Percentiles rank a stretch among this genome's conserved stretches.
phyloP scores from a whole-genome alignment of 2,113 vertebrate species.

The Albula goreensis region DNA sequence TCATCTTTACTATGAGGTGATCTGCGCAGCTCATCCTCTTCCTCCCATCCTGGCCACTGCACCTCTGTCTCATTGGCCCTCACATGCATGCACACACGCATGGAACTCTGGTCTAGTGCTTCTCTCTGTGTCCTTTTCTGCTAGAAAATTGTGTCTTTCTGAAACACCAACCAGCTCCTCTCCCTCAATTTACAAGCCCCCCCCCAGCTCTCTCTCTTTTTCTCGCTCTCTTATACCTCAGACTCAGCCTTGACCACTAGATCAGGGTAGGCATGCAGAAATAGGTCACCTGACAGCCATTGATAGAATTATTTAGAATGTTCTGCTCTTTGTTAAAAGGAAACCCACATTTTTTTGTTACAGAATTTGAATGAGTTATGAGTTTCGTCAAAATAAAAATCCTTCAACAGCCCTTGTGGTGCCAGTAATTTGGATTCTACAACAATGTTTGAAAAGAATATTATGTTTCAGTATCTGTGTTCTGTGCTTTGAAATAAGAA shows the following conservation, averaged over 20 bases:
- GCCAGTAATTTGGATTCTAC: too few relatives aligned
- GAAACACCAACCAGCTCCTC: neutral
- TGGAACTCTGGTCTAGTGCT: too few relatives aligned
- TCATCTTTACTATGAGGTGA: slow-evolving; percentile 11
- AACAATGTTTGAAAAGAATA: too few relatives aligned
- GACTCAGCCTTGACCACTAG: neutral
- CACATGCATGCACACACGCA: neutral
- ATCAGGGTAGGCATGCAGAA: neutral
- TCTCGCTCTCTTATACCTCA: neutral
- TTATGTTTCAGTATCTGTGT: too few relatives aligned
- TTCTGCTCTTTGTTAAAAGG: neutral
- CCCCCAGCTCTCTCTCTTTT: neutral
- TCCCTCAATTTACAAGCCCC: neutral
- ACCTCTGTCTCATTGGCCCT: neutral
- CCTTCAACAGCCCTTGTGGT: too few relatives aligned
- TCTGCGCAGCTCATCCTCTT: neutral
- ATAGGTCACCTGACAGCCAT: neutral
- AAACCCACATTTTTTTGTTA: neutral
- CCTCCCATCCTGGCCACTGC: neutral
- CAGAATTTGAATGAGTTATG: too few relatives aligned
- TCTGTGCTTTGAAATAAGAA: too few relatives aligned
- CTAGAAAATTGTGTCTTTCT: neutral
- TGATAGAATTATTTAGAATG: neutral
- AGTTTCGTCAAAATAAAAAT: too few relatives aligned
- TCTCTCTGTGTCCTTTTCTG: neutral